phyloP scores from a whole-genome alignment of 1,140 invertebrate species.

The Drosophila varians region DNA sequence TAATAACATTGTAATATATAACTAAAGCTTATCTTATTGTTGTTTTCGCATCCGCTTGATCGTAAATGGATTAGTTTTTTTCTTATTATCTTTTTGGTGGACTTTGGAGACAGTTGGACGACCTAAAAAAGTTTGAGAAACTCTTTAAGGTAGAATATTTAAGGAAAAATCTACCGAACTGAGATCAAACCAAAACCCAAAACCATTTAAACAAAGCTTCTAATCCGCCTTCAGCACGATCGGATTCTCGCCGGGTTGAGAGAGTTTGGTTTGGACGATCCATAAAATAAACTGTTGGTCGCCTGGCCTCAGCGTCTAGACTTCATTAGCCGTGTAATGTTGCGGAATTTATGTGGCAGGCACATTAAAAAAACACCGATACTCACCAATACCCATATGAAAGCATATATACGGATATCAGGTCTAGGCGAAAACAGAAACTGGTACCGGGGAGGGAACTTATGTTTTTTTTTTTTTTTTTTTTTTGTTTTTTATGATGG shows the following conservation, averaged over 20 bases:
- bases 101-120: conserved; percentile 6
- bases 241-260: background rate
- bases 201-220: background rate
- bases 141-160: background rate
- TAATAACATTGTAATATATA: conserved; percentile 21
- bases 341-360: conserved; percentile 78
- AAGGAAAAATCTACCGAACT: no score
- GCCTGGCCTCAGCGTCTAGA: conserved; percentile 54
- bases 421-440: conserved; percentile 35
- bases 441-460: conserved; percentile 23
- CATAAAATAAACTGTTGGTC: conserved; percentile 40
- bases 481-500: background rate
- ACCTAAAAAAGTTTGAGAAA: background rate
- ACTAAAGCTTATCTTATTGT: conserved; percentile 23
- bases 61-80: conserved; percentile 1
- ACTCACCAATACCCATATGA: background rate
- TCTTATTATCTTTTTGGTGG: background rate
- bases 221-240: conserved; percentile 15
- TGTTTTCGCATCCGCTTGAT: conserved; percentile 10
- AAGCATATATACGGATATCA: conserved; percentile 6
- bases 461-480: background rate
- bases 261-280: conserved; percentile 29
- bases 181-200: background rate
- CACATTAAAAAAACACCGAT: conserved; percentile 65
- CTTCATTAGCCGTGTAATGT: conserved; percentile 76